A percentile compares a stretch with the other conserved stretches of the same genome.
Evolutionary conservation across 2,888 invertebrate genomes (phyloP).

Genomic region (Hypselothyrea guttata): DNA sequence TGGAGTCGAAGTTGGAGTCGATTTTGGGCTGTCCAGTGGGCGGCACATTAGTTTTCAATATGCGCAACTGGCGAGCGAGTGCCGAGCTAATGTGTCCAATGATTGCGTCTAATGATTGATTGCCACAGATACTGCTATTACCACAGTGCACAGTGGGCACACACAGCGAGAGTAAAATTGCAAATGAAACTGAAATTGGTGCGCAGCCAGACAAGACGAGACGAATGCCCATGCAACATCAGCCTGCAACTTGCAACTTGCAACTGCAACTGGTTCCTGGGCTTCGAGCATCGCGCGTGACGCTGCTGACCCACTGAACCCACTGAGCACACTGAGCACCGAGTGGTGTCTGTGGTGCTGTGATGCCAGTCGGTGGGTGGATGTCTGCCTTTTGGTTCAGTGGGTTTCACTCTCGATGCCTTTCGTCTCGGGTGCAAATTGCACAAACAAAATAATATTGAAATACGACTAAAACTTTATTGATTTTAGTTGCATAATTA

Average conservation of each 20-base stretch:
- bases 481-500: constrained; percentile 75
- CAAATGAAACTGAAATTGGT: constrained; percentile 71
- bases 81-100: constrained; percentile 70
- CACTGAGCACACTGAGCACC: constrained; percentile 14
- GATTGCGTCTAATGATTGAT: constrained; percentile 74
- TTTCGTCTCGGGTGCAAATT: constrained; percentile 66
- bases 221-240: constrained; percentile 13
- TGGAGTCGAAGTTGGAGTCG: not conserved
- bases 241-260: constrained; percentile 13
- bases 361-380: constrained; percentile 49
- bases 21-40: constrained; percentile 62
- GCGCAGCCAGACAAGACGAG: constrained; percentile 17
- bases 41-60: constrained; percentile 75
- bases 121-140: constrained; percentile 62
- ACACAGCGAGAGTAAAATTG: constrained; percentile 62
- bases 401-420: constrained; percentile 30
- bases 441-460: constrained; percentile 19
- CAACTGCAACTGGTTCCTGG: constrained; percentile 60
- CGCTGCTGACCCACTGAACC: constrained; percentile 76
- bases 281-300: constrained; percentile 59
- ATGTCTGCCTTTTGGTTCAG: constrained; percentile 31
- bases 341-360: not conserved
- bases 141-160: constrained; percentile 6
- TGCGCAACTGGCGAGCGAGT: constrained; percentile 52
- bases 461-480: constrained; percentile 65